Conservation (phyloP, 2,797 vertebrate species). For the Manis javanica region DNA sequence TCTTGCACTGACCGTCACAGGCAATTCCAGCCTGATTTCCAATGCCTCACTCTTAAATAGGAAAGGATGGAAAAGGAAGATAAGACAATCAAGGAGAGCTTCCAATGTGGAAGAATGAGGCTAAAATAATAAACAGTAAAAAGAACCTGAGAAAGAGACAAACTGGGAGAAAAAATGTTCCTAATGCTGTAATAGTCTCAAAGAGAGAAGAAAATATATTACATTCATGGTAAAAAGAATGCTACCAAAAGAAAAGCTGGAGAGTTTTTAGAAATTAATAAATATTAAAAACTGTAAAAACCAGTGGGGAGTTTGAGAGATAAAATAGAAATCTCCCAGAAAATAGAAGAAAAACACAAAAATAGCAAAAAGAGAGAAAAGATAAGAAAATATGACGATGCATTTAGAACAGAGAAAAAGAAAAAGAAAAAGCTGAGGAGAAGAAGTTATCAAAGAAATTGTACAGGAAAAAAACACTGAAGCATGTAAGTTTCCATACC, state of each 20-base stretch:
- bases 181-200: neutral
- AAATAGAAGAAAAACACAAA: neutral
- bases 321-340: neutral
- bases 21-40: neutral
- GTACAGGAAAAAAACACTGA: neutral
- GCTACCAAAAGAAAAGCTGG: neutral
- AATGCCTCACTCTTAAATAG: too few species aligned
- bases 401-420: neutral
- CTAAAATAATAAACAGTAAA: neutral
- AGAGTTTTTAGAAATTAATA: neutral
- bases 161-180: neutral
- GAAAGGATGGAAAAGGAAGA: neutral
- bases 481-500: fast-evolving
- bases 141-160: neutral
- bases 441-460: neutral
- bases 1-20: too few species aligned
- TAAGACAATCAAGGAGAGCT: neutral
- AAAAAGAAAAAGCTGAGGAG: too few species aligned
- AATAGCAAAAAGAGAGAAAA: neutral
- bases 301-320: neutral
- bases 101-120: neutral
- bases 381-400: neutral
- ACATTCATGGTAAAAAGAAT: neutral
- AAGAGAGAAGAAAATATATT: neutral
- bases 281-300: neutral